Conservation (phyloP, 2,797 vertebrate species). For the Pygocentrus nattereri region DNA sequence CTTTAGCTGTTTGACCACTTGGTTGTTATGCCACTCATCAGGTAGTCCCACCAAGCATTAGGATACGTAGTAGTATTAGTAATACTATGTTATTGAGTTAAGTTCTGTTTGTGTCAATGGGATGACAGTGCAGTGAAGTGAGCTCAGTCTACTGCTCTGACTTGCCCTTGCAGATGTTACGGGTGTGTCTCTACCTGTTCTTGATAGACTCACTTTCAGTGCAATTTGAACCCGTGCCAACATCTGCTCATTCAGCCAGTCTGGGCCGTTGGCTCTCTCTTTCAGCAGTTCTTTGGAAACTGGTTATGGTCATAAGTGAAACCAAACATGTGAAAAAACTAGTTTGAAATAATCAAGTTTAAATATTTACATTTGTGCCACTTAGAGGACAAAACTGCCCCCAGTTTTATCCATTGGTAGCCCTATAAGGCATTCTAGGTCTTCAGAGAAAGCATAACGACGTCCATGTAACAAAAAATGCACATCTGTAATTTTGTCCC, state of each 20-base stretch:
- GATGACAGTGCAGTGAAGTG: background rate
- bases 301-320: background rate
- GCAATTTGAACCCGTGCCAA: background rate
- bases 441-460: too few species aligned
- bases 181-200: slow-evolving; percentile 13
- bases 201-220: background rate
- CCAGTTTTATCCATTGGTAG: too few species aligned
- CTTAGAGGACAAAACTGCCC: too few species aligned
- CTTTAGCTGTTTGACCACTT: background rate
- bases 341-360: too few species aligned
- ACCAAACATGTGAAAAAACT: too few species aligned
- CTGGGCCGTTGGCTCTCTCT: background rate
- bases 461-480: too few species aligned
- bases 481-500: too few species aligned
- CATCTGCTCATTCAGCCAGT: background rate
- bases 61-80: background rate
- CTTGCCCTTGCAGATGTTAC: background rate
- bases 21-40: background rate
- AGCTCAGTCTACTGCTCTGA: slow-evolving; percentile 4
- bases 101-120: background rate
- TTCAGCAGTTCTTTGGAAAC: background rate
- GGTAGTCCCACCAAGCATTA: background rate
- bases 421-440: too few species aligned
- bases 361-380: too few species aligned
- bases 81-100: background rate